A percentile compares a stretch with the other conserved stretches of the same genome.
Conservation (phyloP, 1,140 invertebrate species). For the Caerostris darwini region DNA sequence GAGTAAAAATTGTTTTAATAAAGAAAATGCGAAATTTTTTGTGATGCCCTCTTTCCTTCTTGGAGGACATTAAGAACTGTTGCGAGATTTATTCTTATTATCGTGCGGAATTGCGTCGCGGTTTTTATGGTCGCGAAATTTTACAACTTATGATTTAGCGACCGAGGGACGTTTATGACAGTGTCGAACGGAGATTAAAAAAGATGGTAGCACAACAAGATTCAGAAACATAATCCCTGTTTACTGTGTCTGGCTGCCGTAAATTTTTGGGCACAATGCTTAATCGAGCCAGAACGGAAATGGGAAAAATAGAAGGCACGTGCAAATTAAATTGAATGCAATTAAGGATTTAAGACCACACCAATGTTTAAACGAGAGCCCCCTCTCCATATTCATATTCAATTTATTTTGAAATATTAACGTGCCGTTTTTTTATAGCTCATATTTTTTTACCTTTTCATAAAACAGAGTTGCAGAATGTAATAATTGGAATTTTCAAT, state of each 20-base stretch:
- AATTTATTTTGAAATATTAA: background rate
- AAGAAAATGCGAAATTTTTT: background rate
- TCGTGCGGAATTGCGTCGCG: background rate
- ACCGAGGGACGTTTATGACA: background rate
- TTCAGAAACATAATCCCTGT: background rate
- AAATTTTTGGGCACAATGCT: background rate
- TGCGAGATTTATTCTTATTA: constrained; percentile 4
- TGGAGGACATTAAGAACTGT: background rate
- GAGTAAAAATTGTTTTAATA: constrained; percentile 1
- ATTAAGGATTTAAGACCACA: background rate
- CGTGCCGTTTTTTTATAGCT: background rate
- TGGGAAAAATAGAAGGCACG: background rate
- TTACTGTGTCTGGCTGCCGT: background rate
- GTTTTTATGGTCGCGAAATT: background rate
- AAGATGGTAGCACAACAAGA: constrained; percentile 17
- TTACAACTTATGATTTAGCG: constrained; percentile 13
- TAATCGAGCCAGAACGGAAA: background rate
- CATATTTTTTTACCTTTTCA: background rate
- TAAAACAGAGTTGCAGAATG: background rate
- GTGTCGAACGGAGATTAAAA: background rate
- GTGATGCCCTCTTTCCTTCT: background rate
- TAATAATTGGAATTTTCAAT: constrained; percentile 18
- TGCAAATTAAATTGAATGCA: background rate
- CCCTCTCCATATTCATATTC: background rate
- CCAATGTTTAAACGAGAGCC: background rate